Base-by-base conservation (phyloP, 2,113 vertebrate genomes). In the Trichomycterus rosablanca region DNA sequence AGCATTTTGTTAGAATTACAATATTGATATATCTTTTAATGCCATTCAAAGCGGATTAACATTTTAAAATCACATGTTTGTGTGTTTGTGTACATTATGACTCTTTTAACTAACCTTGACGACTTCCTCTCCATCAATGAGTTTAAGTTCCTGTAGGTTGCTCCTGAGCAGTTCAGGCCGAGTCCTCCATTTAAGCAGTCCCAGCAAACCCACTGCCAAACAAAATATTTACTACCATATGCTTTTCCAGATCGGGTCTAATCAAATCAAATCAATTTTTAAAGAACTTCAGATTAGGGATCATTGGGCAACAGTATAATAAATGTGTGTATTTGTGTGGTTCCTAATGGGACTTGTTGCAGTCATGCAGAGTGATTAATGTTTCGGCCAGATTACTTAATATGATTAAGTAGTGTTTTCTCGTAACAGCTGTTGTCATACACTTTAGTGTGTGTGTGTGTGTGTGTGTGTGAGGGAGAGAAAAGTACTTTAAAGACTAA, bases 91-190 rank as follows among this genome's bases (percentile, higher is more conserved):
- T 30, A 30, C 7, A 30, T 4, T 30, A 30, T 4, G 7, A 30
- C 26, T 30, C 26, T 7, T n/a, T n/a, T n/a, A 8, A 30, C 81
- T 55, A 62, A 98, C 96, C 92, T 98, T 97, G 48, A 97, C 95
- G 52, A 98, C 92, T 80, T 98, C 95, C 68, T 98, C 96, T 51
- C 96, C 96, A 80, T 98, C 95, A 52, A 98, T 95, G 24, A 94
- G 86, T 87, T 95, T 98, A 61, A 98, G 71, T 56, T 94, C 93
- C 68, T 95, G 92, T 62, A 98, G 82, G 77, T 98, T 98, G 61
- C 93, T 90, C 78, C 85, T 90, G 6, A 98, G 86, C 40, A 93
- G 83, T 32, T 97, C 90, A 11, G 96, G 96, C 23, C 86, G 92
- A 78, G 91, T 93, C 6, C 94, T 90, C 96, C 96, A 98, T 76